Evolutionary conservation across 2,797 vertebrate genomes (phyloP), one percentile per base, ranked within the genome.

Genomic region (Odontamblyopus rebecca): DNA sequence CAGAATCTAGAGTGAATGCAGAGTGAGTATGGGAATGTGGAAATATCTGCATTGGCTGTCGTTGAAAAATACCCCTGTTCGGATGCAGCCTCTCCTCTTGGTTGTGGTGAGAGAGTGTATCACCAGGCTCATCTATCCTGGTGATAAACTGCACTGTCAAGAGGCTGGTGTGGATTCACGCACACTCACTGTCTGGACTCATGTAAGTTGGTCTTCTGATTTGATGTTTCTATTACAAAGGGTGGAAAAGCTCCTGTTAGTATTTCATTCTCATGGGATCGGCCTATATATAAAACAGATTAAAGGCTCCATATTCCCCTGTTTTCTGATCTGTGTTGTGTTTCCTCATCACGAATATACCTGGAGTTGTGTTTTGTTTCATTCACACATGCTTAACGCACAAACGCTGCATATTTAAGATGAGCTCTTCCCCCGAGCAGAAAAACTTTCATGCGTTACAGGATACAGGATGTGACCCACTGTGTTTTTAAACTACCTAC

Each of bases 81-180:
- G 67, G 79, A 77, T 82, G 80, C 71, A 70, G 71, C 74, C 70
- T 66, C 15, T 64, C 68, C 79, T 73, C 64, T 78, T 79, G 77
- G 62, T 76, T 30, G 71, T 32, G 62, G 76, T 71, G 80, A 60
- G 57, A 74, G 80, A 76, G 75, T 70, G 78, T 19, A 79, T 82
- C 61, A 67, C 82, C 75, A 54, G 6, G 18, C 84, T 71, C 89
- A 89, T 92, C 76, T 68, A 84, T 89, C 88, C 76, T 38, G 3
- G 64, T 90, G 87, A 91, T 86, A 75, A 89, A 91, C 77, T 82
- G 5, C 61, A 74, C 81, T 89, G 88, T 89, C 88, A 84, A 6
- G 35, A 1, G 70, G 29, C 74, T 30, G n/a, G 73, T 4, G 27
- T 61, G 1, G 78, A 84, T 83, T 81, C 78, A 81, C 67, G 78